A percentile compares a stretch with the other conserved stretches of the same genome.
phyloP scores from a whole-genome alignment of 2,888 invertebrate species.

The Drosophila setosimentum region DNA sequence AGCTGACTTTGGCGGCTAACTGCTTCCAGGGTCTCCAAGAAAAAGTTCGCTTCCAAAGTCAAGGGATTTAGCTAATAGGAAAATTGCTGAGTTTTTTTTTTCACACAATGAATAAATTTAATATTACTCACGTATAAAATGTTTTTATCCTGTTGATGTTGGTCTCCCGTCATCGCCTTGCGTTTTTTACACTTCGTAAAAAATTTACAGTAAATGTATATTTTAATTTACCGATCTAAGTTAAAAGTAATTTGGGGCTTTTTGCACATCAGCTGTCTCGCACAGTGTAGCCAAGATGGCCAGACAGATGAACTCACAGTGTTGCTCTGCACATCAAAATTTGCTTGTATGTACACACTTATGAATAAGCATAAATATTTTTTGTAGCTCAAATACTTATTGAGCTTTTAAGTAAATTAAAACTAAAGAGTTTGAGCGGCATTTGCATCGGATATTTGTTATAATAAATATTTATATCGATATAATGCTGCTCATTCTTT shows the following conservation, averaged over 20 bases:
- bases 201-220: neutral
- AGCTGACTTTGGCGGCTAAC: conserved; percentile 36
- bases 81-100: neutral
- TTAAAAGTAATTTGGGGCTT: conserved; percentile 18
- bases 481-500: neutral
- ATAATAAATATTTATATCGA: neutral
- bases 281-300: conserved; percentile 48
- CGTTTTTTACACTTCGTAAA: conserved; percentile 37
- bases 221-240: neutral
- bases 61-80: conserved; percentile 73
- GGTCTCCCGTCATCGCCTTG: conserved; percentile 58
- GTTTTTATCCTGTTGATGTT: conserved; percentile 17
- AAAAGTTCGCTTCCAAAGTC: conserved; percentile 75
- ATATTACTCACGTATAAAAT: conserved; percentile 62
- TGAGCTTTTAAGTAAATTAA: neutral
- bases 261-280: conserved; percentile 53
- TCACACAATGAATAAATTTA: neutral
- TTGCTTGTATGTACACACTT: neutral
- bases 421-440: neutral
- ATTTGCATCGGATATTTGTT: neutral
- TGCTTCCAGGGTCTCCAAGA: conserved; percentile 66
- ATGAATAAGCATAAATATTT: neutral
- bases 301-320: conserved; percentile 1
- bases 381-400: neutral
- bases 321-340: conserved; percentile 2